A percentile compares a stretch with the other conserved stretches of the same genome.
These are phyloP conservation scores for Chloropsis hardwickii DNA, from an alignment of 2,113 vertebrate species.

Conservation along the genomic window DNA sequence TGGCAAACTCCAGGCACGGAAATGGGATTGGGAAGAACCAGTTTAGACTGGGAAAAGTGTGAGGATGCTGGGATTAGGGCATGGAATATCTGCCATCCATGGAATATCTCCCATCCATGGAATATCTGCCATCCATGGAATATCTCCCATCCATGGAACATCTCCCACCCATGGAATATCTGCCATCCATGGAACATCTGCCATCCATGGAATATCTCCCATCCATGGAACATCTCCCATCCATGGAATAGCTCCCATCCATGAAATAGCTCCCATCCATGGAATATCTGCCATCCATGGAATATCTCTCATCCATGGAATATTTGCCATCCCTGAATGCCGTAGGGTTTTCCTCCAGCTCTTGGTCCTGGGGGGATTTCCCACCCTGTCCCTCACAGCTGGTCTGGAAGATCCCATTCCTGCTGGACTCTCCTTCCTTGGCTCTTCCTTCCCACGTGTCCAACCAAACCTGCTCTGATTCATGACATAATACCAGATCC, in stretches of 20 bases:
- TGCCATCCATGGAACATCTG: background rate
- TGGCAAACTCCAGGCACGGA: background rate
- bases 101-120: no score
- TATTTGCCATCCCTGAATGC: background rate
- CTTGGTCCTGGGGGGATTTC: background rate
- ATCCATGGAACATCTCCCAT: background rate
- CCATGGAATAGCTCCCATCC: background rate
- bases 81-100: background rate
- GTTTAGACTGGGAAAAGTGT: rapidly evolving
- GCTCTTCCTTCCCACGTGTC: background rate
- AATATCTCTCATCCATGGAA: background rate
- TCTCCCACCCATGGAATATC: background rate
- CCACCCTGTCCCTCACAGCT: rapidly evolving
- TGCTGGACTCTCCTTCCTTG: background rate
- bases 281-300: background rate
- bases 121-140: background rate
- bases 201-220: background rate
- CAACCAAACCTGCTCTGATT: background rate
- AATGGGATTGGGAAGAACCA: background rate
- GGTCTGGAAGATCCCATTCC: rapidly evolving
- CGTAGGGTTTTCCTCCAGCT: background rate
- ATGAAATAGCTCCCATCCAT: background rate
- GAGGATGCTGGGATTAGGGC: background rate
- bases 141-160: background rate
- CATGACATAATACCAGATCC: background rate